phyloP scores from a whole-genome alignment of 2,113 vertebrate species.

The Phoenicopterus ruber region DNA sequence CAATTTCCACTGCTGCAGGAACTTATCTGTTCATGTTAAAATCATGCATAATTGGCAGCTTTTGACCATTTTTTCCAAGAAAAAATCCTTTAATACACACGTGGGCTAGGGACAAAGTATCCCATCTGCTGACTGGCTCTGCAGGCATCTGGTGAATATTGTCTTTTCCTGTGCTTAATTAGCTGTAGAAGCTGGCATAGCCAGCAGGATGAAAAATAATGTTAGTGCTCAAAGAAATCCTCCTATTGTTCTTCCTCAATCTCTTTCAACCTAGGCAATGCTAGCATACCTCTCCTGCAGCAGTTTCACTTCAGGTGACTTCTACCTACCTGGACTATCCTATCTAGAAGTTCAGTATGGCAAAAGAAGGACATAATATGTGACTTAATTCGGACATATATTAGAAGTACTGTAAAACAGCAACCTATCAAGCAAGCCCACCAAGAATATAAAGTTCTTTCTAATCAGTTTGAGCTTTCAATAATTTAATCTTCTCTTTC shows the following conservation, averaged over 20 bases:
- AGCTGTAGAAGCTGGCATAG: conserved; percentile 1
- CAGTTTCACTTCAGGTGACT: not conserved
- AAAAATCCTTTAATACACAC: not conserved
- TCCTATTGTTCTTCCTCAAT: not conserved
- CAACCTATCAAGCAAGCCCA: not conserved
- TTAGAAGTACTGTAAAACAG: not conserved
- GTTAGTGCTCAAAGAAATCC: not conserved
- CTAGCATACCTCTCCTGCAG: not conserved
- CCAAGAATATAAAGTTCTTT: not conserved
- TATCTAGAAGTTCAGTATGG: not conserved
- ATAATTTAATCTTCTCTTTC: not conserved
- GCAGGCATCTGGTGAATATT: conserved; percentile 18
- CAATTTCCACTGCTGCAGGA: not conserved
- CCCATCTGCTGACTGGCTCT: conserved; percentile 21
- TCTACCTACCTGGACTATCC: not conserved
- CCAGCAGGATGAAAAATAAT: not conserved
- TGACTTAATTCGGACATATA: not conserved
- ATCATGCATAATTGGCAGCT: not conserved
- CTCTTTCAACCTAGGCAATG: not conserved
- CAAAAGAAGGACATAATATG: not conserved
- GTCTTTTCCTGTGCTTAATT: conserved; percentile 41
- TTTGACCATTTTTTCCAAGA: not conserved
- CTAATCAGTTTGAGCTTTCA: not conserved
- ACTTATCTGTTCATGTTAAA: not conserved
- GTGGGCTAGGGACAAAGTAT: not conserved